A percentile compares a stretch with the other conserved stretches of the same genome.
phyloP scores from a whole-genome alignment of 1,140 invertebrate species.

The Yoshiicerus persimilis region DNA sequence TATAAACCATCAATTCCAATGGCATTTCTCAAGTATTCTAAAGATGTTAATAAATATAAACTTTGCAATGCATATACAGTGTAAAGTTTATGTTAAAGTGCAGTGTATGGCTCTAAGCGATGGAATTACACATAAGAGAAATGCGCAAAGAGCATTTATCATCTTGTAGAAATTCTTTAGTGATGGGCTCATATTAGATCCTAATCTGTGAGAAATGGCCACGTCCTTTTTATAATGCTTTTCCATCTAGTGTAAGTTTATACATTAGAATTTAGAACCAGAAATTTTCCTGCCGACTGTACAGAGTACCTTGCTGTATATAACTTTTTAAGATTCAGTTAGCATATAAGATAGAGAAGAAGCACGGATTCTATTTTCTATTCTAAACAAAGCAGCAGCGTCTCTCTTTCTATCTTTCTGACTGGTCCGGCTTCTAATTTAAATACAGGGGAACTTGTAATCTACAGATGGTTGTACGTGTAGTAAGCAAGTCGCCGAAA shows the following conservation, averaged over 20 bases:
- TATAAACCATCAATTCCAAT: too few species aligned
- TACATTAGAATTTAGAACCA: background rate
- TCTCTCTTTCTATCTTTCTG: background rate
- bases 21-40: background rate
- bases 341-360: background rate
- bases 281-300: background rate
- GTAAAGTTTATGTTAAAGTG: background rate
- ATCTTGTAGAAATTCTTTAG: conserved; percentile 37
- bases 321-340: background rate
- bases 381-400: background rate
- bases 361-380: background rate
- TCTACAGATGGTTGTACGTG: background rate
- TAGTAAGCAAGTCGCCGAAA: background rate
- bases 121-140: background rate
- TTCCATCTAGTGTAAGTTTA: background rate
- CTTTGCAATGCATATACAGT: background rate
- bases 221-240: conserved; percentile 27
- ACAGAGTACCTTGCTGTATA: background rate
- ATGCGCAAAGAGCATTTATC: conserved; percentile 34
- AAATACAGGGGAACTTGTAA: background rate
- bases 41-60: background rate
- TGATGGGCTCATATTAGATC: conserved; percentile 40
- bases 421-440: background rate
- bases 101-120: background rate
- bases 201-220: conserved; percentile 35